phyloP scores from a whole-genome alignment of 2,888 invertebrate genomes.

The Agonopterix arenella region DNA sequence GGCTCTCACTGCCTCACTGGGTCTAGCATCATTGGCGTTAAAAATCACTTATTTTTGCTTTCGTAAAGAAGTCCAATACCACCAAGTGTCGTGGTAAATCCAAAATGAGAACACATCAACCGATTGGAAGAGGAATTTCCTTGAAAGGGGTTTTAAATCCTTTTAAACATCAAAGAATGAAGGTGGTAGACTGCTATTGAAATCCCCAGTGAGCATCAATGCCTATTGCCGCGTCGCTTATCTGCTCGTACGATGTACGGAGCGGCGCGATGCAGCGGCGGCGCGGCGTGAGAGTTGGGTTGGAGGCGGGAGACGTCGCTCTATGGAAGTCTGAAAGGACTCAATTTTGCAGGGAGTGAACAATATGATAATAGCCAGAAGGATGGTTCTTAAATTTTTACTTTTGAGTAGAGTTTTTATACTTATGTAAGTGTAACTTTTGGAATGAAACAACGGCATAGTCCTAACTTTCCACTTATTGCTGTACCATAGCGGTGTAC shows the following conservation, averaged over 20 bases:
- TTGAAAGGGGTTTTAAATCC: constrained; percentile 57
- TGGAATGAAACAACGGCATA: no score
- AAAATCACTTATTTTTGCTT: neutral
- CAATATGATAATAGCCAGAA: no score
- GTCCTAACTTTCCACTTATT: no score
- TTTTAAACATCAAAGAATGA: constrained; percentile 63
- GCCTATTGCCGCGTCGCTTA: constrained; percentile 72
- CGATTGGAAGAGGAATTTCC: constrained; percentile 45
- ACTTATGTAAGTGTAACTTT: no score
- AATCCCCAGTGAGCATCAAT: constrained; percentile 69
- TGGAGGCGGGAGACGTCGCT: constrained; percentile 24
- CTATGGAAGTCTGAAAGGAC: constrained; percentile 45
- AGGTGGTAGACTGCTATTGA: constrained; percentile 63
- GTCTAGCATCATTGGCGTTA: neutral
- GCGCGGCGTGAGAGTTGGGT: constrained; percentile 36
- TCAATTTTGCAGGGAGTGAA: constrained; percentile 23
- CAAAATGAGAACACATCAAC: constrained; percentile 28
- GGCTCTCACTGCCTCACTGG: neutral
- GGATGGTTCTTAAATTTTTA: no score
- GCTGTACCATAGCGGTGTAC: no score
- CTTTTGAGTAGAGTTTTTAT: no score
- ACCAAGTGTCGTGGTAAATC: constrained; percentile 11
- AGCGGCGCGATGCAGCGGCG: constrained; percentile 39
- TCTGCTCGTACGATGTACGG: constrained; percentile 21
- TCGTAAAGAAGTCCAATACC: neutral